phyloP scores from a whole-genome alignment of 2,113 vertebrate species.

The Xerus inauris region DNA sequence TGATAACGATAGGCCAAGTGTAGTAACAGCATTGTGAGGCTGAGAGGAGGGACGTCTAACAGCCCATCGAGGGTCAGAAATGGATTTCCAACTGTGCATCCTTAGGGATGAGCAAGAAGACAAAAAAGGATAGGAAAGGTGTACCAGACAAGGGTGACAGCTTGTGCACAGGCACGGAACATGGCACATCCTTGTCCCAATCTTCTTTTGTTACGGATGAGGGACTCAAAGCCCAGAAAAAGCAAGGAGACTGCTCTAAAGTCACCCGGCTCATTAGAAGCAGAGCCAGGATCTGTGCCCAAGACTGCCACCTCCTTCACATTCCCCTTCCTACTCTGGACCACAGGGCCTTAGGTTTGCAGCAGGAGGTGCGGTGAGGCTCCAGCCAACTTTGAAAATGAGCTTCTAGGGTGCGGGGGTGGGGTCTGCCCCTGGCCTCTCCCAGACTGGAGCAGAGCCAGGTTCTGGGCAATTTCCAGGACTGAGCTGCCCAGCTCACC shows the following conservation, averaged over 20 bases:
- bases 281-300: neutral
- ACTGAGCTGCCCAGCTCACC: conserved; percentile 51
- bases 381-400: neutral
- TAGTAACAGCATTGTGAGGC: neutral
- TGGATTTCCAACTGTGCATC: neutral
- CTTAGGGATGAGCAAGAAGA: neutral
- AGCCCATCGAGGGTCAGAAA: neutral
- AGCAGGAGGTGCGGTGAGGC: neutral
- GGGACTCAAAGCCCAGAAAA: conserved; percentile 44
- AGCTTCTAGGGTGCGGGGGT: neutral
- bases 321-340: neutral
- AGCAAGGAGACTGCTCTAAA: conserved; percentile 39
- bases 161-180: neutral
- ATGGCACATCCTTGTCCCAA: neutral
- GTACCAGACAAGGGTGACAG: neutral
- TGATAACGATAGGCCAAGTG: neutral
- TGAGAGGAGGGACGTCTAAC: neutral
- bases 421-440: conserved; percentile 24
- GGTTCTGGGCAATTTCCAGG: conserved; percentile 62
- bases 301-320: neutral
- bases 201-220: conserved; percentile 40
- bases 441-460: conserved; percentile 60
- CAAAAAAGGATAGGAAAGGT: neutral
- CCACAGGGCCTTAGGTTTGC: neutral
- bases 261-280: conserved; percentile 1